Percentiles rank a stretch among this genome's conserved stretches.
These are phyloP conservation scores for Larimichthys crocea DNA, from an alignment of 2,113 vertebrate genomes.

Conservation along the genomic window DNA sequence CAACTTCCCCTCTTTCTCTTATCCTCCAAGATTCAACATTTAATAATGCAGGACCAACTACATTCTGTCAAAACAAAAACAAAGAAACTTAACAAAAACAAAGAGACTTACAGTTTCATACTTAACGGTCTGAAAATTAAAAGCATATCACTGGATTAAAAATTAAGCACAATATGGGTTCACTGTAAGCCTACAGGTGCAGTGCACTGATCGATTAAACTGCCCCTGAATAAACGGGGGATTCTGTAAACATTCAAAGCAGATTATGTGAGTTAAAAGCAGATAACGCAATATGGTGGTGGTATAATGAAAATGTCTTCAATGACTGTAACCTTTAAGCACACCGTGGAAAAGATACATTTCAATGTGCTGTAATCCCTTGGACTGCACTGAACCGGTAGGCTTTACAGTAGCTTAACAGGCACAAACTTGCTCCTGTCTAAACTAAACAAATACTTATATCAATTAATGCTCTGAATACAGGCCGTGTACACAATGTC, in stretches of 20 bases:
- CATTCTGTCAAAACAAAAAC: conserved; percentile 34
- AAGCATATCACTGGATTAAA: conserved; percentile 59
- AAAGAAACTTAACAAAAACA: background rate
- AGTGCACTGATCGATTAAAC: conserved; percentile 32
- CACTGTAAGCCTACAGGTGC: conserved; percentile 60
- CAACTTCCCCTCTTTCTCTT: conserved; percentile 18
- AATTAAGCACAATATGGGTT: conserved; percentile 41
- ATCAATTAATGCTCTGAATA: conserved; percentile 67
- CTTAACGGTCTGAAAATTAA: conserved; percentile 43
- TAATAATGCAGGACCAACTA: conserved; percentile 25
- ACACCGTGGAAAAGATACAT: conserved; percentile 12
- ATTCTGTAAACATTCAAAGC: conserved; percentile 54
- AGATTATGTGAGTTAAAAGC: conserved; percentile 27
- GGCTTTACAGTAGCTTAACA: conserved; percentile 56
- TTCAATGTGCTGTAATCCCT: conserved; percentile 16
- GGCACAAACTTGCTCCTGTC: conserved; percentile 33
- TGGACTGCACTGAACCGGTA: conserved; percentile 48
- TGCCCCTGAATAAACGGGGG: conserved; percentile 21
- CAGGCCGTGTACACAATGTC: conserved; percentile 29
- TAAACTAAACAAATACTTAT: conserved; percentile 55
- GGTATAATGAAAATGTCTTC: conserved; percentile 18
- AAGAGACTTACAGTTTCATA: conserved; percentile 20
- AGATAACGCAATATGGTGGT: conserved; percentile 30
- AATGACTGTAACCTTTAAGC: conserved; percentile 3
- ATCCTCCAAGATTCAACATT: conserved; percentile 21